A percentile compares a stretch with the other conserved stretches of the same genome.
These are phyloP conservation scores for Calidris pugnax DNA, from an alignment of 2,113 vertebrate species.

Conservation along the genomic window DNA sequence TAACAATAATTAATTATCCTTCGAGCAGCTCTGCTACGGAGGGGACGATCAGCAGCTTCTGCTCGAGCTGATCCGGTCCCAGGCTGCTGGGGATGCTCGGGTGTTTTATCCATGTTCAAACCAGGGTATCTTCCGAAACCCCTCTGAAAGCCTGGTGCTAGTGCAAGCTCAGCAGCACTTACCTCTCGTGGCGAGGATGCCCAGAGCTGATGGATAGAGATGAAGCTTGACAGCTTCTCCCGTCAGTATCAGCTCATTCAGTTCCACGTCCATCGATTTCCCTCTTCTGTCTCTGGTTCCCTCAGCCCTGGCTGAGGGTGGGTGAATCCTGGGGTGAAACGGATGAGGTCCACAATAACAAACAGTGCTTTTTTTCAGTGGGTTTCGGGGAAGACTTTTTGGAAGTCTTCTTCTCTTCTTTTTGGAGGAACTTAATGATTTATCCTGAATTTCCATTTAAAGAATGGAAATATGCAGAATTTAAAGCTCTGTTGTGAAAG, in stretches of 20 bases:
- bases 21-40: accelerated
- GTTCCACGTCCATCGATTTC: not conserved
- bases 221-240: not conserved
- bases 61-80: not conserved
- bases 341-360: not conserved
- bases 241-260: not conserved
- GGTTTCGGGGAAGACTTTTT: not conserved
- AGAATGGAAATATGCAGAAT: not conserved
- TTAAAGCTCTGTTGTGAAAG: not conserved
- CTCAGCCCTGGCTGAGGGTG: not conserved
- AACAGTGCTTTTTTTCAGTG: not conserved
- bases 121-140: not conserved
- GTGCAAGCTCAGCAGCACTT: not conserved
- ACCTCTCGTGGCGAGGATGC: accelerated
- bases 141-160: not conserved
- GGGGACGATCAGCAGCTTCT: not conserved
- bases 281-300: not conserved
- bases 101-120: not conserved
- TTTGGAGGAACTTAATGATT: not conserved
- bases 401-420: too few species aligned
- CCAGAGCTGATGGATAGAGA: not conserved
- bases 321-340: not conserved
- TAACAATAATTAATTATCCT: not conserved
- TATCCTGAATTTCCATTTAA: not conserved
- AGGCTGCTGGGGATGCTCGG: accelerated